Percentiles rank a stretch among this genome's conserved stretches.
Conservation (phyloP, 2,797 vertebrate genomes). For the Astyanax mexicanus region DNA sequence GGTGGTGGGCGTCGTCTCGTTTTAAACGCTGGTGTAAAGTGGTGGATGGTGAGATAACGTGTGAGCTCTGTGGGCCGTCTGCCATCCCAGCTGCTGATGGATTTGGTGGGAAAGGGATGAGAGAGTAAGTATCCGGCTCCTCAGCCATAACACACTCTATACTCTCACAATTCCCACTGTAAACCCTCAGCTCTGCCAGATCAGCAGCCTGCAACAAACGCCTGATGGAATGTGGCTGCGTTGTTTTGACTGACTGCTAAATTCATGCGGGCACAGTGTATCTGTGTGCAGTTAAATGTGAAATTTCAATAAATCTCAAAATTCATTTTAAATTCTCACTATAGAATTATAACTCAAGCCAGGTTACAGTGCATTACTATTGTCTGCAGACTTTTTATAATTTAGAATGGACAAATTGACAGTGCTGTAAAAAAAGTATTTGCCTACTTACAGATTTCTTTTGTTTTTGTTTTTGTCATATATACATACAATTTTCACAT, state of each 20-base stretch:
- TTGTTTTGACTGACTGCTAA: neutral
- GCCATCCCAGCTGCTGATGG: slow-evolving; percentile 58
- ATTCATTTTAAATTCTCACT: too few species aligned
- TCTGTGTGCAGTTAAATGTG: neutral
- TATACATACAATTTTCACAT: too few species aligned
- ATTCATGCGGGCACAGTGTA: neutral
- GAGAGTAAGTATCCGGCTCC: slow-evolving; percentile 38
- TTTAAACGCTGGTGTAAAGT: slow-evolving; percentile 35
- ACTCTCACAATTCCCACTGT: neutral
- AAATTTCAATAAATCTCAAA: too few species aligned
- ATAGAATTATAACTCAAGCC: too few species aligned
- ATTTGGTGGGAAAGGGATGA: slow-evolving; percentile 37
- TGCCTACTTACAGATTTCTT: too few species aligned
- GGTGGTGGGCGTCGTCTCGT: neutral
- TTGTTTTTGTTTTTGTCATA: too few species aligned
- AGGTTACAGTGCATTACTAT: too few species aligned
- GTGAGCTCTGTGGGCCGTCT: slow-evolving; percentile 53
- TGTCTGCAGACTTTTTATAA: too few species aligned
- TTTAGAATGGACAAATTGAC: too few species aligned
- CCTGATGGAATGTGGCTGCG: neutral
- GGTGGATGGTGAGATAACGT: slow-evolving; percentile 52
- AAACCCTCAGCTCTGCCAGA: neutral
- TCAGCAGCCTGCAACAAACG: neutral
- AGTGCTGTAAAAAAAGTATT: too few species aligned
- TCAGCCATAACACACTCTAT: slow-evolving; percentile 57